Conservation (phyloP, 2,888 invertebrate genomes). For the Cepaea hortensis region DNA sequence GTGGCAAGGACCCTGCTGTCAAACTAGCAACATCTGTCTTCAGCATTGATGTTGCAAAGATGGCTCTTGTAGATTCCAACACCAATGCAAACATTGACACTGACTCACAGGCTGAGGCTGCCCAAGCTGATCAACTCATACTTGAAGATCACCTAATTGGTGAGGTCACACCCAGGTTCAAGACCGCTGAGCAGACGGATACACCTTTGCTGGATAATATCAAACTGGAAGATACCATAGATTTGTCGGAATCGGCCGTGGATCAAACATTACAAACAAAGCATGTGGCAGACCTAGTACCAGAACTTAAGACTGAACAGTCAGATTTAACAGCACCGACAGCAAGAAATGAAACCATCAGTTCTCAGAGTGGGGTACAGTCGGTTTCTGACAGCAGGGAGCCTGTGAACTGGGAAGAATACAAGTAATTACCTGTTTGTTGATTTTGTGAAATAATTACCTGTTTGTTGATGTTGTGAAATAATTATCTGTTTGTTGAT, state of each 20-base stretch:
- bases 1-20: no score
- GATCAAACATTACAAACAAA: not conserved
- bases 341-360: no score
- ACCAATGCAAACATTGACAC: not conserved
- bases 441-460: not conserved
- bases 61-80: not conserved
- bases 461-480: no score
- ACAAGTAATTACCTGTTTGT: slow-evolving; percentile 28
- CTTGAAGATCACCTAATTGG: not conserved
- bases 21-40: no score
- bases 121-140: not conserved
- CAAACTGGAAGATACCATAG: slow-evolving; percentile 38
- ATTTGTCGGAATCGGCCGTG: not conserved
- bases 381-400: not conserved
- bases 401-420: slow-evolving; percentile 18
- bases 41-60: not conserved
- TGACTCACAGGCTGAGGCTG: not conserved
- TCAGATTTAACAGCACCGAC: not conserved
- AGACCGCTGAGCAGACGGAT: not conserved
- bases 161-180: not conserved
- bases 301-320: not conserved
- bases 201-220: slow-evolving; percentile 37
- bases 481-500: no score
- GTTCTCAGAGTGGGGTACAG: no score
- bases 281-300: not conserved